Percentiles rank a stretch among this genome's conserved stretches.
Conservation (phyloP, 2,113 vertebrate species). For the Clinocottus analis region DNA sequence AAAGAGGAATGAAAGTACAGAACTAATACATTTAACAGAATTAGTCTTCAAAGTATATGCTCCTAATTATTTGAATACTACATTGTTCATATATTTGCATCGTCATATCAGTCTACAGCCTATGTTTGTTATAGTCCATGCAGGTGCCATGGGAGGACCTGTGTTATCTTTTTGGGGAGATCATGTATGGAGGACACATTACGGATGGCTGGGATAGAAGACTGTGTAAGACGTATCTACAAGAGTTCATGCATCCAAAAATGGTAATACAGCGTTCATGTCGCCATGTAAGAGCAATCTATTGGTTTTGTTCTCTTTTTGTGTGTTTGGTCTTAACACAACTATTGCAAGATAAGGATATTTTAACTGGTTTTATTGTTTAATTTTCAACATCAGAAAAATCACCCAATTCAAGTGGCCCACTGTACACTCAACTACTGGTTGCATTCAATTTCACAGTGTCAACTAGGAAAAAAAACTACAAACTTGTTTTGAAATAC, state of each 20-base stretch:
- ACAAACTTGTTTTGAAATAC: background rate
- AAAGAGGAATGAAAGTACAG: background rate
- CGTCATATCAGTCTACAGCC: background rate
- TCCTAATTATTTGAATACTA: background rate
- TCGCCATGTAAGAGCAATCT: background rate
- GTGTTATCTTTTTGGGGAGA: slow-evolving; percentile 86
- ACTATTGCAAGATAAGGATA: background rate
- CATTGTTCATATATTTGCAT: background rate
- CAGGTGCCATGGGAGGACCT: slow-evolving; percentile 88
- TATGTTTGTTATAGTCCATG: slow-evolving; percentile 36
- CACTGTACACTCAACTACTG: background rate
- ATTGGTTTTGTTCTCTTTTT: background rate
- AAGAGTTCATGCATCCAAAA: slow-evolving; percentile 85
- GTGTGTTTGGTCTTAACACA: background rate
- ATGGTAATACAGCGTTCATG: slow-evolving; percentile 75
- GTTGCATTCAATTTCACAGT: background rate
- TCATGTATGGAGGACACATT: slow-evolving; percentile 88
- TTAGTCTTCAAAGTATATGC: background rate
- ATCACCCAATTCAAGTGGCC: background rate
- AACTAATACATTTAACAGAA: background rate
- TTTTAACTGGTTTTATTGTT: background rate
- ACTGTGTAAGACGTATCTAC: slow-evolving; percentile 84
- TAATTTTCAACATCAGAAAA: background rate
- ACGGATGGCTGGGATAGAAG: slow-evolving; percentile 84
- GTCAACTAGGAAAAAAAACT: background rate